Percentiles rank a stretch among this genome's conserved stretches.
Conservation (phyloP, 2,797 vertebrate genomes). For the Spheniscus humboldti region DNA sequence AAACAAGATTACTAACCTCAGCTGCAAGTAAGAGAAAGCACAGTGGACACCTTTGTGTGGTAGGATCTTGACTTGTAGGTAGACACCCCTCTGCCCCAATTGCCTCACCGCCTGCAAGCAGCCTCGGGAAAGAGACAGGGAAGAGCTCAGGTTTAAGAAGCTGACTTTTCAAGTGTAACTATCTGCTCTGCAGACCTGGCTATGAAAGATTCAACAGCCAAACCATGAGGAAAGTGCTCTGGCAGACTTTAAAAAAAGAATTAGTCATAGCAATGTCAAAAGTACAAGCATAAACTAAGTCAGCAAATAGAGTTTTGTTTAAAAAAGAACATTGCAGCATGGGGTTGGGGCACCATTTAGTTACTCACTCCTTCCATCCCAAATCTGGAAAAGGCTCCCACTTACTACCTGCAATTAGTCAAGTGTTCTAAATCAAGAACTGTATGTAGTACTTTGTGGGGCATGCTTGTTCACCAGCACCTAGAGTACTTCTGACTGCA, state of each 20-base stretch:
- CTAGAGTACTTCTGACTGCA: not conserved
- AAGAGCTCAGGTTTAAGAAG: not conserved
- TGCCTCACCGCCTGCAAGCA: not conserved
- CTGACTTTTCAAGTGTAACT: not conserved
- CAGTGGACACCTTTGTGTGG: not conserved
- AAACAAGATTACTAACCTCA: not conserved
- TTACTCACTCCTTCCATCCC: not conserved
- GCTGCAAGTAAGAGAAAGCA: not conserved
- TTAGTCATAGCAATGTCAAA: not conserved
- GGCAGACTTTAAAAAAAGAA: not conserved
- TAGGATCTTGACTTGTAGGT: not conserved
- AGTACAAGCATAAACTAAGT: not conserved
- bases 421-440: not conserved
- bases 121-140: not conserved
- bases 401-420: not conserved
- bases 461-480: not conserved
- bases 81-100: not conserved
- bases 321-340: not conserved
- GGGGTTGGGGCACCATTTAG: not conserved
- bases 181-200: not conserved
- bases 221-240: not conserved
- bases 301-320: not conserved
- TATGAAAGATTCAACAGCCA: not conserved
- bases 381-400: not conserved
- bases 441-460: not conserved